Conservation (phyloP, 2,113 vertebrate species). For the Tragelaphus buxtoni region DNA sequence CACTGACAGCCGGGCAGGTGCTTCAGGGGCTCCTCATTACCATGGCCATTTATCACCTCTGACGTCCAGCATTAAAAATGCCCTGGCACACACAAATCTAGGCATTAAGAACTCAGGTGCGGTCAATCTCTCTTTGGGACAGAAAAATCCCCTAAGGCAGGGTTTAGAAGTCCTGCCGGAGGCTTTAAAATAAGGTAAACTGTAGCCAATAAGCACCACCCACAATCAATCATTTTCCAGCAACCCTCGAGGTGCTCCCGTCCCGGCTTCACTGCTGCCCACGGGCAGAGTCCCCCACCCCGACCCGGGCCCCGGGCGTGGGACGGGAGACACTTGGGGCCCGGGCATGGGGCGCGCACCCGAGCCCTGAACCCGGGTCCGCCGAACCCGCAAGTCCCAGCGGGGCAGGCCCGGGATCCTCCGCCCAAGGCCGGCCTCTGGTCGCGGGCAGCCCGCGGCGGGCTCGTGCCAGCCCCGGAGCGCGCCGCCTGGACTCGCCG, state of each 20-base stretch:
- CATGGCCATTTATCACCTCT: not conserved
- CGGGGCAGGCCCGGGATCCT: not conserved
- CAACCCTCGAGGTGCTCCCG: not conserved
- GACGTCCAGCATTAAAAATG: not conserved
- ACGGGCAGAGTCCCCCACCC: not conserved
- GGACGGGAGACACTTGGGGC: not conserved
- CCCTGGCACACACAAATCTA: not conserved
- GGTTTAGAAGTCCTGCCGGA: not conserved
- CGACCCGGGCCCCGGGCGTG: not conserved
- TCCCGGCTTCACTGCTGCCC: not conserved
- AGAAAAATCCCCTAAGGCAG: not conserved
- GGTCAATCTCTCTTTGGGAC: not conserved
- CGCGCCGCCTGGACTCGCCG: not conserved
- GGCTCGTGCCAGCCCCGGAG: slow-evolving; percentile 28
- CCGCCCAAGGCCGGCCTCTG: not conserved
- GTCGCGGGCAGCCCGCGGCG: not conserved
- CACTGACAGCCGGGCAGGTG: slow-evolving; percentile 35
- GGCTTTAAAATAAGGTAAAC: not conserved
- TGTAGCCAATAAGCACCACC: not conserved
- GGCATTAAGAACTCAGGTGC: not conserved
- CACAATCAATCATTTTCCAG: not conserved
- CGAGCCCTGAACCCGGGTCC: not conserved
- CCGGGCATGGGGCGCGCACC: not conserved
- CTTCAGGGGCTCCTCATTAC: not conserved
- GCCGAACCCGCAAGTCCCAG: not conserved